Conservation (phyloP, 1,140 invertebrate species). For the Musca domestica region DNA sequence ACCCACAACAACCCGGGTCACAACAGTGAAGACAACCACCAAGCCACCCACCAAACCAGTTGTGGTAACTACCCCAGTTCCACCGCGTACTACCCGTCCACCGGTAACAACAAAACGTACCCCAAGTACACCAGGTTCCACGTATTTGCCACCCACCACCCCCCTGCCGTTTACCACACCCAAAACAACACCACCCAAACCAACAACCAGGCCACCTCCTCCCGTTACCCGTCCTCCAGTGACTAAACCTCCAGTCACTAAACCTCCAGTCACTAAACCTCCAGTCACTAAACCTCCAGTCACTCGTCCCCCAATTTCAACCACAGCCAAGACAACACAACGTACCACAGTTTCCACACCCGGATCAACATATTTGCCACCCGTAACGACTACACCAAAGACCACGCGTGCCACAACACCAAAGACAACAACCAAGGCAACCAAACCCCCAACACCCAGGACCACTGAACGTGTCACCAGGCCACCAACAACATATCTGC, state of each 20-base stretch:
- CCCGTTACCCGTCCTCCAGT: background rate
- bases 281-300: conserved; percentile 27
- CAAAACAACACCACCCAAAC: too few relatives aligned
- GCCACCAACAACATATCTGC: conserved; percentile 27
- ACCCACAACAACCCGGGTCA: background rate
- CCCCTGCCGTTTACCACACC: too few relatives aligned
- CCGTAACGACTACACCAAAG: conserved; percentile 27
- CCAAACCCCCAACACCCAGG: conserved; percentile 28
- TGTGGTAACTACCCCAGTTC: background rate
- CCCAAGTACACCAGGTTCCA: conserved; percentile 26
- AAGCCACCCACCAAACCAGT: too few relatives aligned
- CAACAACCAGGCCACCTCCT: background rate
- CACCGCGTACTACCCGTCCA: conserved; percentile 23
- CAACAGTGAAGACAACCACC: background rate
- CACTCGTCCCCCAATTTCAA: too few relatives aligned
- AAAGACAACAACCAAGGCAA: conserved; percentile 18
- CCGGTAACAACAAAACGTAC: conserved; percentile 24
- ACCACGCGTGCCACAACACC: conserved; percentile 23
- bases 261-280: conserved; percentile 28
- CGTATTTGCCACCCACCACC: conserved; percentile 44
- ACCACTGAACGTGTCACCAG: conserved; percentile 26
- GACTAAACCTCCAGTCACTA: conserved; percentile 25
- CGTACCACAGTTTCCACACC: conserved; percentile 26
- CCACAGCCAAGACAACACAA: too few relatives aligned
- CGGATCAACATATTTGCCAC: conserved; percentile 37